Percentiles rank a stretch among this genome's conserved stretches.
These are phyloP conservation scores for Omphaloscelis lunosa DNA, from an alignment of 2,888 invertebrate genomes.

Conservation along the genomic window DNA sequence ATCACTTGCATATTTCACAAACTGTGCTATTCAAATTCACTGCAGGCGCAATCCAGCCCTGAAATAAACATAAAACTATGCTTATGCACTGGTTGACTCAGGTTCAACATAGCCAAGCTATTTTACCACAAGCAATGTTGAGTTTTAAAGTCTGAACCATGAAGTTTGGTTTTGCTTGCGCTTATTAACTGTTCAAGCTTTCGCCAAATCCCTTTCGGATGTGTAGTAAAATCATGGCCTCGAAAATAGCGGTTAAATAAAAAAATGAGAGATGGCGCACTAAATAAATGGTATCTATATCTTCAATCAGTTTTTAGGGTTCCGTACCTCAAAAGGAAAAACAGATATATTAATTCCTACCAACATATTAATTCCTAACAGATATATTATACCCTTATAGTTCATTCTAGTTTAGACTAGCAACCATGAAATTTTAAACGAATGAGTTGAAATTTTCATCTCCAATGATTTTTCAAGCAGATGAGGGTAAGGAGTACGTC, in stretches of 20 bases:
- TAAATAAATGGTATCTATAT: slow-evolving; percentile 29
- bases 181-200: slow-evolving; percentile 64
- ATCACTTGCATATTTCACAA: slow-evolving; percentile 77
- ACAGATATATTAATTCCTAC: too few relatives aligned
- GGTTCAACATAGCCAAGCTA: slow-evolving; percentile 59
- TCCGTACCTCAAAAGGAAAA: too few relatives aligned
- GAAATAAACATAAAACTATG: slow-evolving; percentile 79
- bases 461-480: background rate
- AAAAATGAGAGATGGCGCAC: slow-evolving; percentile 8
- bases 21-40: slow-evolving; percentile 79
- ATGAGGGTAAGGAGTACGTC: background rate
- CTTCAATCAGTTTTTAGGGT: slow-evolving; percentile 18
- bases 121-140: slow-evolving; percentile 31
- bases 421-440: background rate
- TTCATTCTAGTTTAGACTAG: slow-evolving; percentile 10
- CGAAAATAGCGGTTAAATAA: slow-evolving; percentile 52
- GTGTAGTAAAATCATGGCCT: slow-evolving; percentile 62
- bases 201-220: slow-evolving; percentile 73
- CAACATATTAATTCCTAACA: too few relatives aligned
- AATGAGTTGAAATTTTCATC: background rate
- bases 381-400: too few relatives aligned
- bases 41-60: slow-evolving; percentile 77
- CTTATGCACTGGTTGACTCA: slow-evolving; percentile 73
- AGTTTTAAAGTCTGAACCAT: slow-evolving; percentile 38
- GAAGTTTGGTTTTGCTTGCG: slow-evolving; percentile 61